phyloP scores from a whole-genome alignment of 1,140 invertebrate species.

The Pseudomyrmex dendroicus region DNA sequence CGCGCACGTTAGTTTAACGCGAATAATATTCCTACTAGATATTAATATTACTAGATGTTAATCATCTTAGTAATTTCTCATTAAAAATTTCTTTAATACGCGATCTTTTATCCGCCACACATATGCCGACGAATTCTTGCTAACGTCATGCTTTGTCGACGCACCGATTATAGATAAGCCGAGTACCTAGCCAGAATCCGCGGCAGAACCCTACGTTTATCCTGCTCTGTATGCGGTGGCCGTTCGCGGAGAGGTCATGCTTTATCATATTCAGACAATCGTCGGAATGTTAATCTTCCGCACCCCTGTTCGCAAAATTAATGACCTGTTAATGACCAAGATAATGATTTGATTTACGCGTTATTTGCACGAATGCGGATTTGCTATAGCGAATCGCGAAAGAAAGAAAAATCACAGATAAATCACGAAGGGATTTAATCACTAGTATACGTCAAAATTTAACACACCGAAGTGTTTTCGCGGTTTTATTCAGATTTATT shows the following conservation, averaged over 20 bases:
- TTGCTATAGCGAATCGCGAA: background rate
- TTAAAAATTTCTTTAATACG: constrained; percentile 19
- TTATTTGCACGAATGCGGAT: background rate
- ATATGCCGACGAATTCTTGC: constrained; percentile 24
- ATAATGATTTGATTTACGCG: constrained; percentile 40
- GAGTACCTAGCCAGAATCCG: constrained; percentile 38
- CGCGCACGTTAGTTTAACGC: background rate
- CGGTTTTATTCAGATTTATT: background rate
- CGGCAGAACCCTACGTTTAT: constrained; percentile 38
- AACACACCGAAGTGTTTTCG: background rate
- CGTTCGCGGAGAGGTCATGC: constrained; percentile 43
- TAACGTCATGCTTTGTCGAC: constrained; percentile 44
- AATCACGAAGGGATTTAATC: no score
- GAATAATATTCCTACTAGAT: background rate
- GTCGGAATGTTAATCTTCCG: constrained; percentile 37
- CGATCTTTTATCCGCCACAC: background rate
- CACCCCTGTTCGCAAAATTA: constrained; percentile 36
- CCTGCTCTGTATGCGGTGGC: constrained; percentile 50
- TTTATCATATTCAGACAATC: constrained; percentile 64
- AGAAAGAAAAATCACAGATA: background rate
- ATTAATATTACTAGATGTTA: background rate
- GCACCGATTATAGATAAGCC: constrained; percentile 61
- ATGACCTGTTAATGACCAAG: constrained; percentile 49
- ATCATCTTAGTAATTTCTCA: background rate
- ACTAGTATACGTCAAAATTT: background rate